These are phyloP conservation scores for Patella pellucida DNA, from an alignment of 2,888 invertebrate species.

Conservation along the genomic window DNA sequence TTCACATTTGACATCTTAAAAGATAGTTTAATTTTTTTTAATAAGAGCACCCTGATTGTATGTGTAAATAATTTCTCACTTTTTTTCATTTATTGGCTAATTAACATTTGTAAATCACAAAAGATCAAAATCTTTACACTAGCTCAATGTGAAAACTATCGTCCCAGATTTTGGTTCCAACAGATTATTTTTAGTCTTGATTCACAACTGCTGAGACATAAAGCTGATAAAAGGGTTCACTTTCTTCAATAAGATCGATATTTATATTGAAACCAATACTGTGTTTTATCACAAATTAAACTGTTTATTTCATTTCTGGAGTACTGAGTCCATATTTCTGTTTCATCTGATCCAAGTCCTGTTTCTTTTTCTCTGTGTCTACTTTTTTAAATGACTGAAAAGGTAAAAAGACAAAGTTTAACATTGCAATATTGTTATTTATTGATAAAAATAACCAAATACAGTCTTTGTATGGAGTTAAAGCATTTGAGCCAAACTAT, in stretches of 20 bases:
- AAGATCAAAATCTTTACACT: too few relatives aligned
- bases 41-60: too few relatives aligned
- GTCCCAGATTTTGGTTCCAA: too few relatives aligned
- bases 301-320: constrained; percentile 55
- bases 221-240: neutral
- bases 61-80: too few relatives aligned
- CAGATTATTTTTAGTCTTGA: neutral
- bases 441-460: neutral
- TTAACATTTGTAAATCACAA: too few relatives aligned
- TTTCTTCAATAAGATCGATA: neutral
- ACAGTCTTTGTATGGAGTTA: neutral
- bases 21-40: too few relatives aligned
- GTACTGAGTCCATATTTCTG: constrained; percentile 88
- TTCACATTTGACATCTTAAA: too few relatives aligned
- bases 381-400: constrained; percentile 89
- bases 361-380: constrained; percentile 82
- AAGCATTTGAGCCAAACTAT: neutral
- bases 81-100: too few relatives aligned
- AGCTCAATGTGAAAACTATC: too few relatives aligned
- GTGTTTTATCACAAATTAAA: neutral
- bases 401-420: constrained; percentile 16
- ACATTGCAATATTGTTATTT: neutral
- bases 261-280: constrained; percentile 4
- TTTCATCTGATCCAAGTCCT: constrained; percentile 90
- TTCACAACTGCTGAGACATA: neutral